Base-by-base conservation (phyloP, 2,888 invertebrate species). In the Campoplex capitator region DNA sequence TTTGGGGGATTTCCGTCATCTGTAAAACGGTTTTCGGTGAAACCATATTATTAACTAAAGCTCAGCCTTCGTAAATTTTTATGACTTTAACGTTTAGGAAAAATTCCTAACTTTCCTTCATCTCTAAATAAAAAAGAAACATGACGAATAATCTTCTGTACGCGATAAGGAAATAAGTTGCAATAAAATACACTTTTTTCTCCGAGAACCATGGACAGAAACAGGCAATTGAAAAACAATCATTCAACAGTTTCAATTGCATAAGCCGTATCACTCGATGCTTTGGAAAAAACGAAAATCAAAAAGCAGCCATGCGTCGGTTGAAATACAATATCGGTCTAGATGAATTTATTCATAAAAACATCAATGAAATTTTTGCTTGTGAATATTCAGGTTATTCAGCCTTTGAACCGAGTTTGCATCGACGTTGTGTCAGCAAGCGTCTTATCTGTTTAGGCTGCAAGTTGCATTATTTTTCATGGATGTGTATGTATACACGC, bases 361-460 rank as follows among this genome's bases (percentile, higher is more conserved):
- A 38, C 38, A 70, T 84, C 45, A 65, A 71, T 76, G 51, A 65
- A 80, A 80, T 70, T 45, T 54, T 45, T 23, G 70, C 62, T 65
- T 71, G 54, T 75, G 42, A 71, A 68, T 54, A 56, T 75, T 48
- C 16, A 51, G 68, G 79, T 45, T 58, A 76, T 76, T 80, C n/a
- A 84, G 38, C 16, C 16, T 76, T 65, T 68, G 23, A 35, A 48
- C 42, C 48, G 65, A 45, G 68, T 42, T 74, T 35, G 68, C 67
- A 73, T 74, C 54, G 56, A 18, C 54, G 16, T 38, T 51, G 35
- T 45, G 35, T 35, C 28, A 67, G 18, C 11, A 51, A 9, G 35
- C 23, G 16, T 77, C 51, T 48, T 48, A 35, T 67, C 35, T 35
- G 32, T 67, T 51, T 18, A 35, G 23, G 23, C 56, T 56, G 38